Percentiles rank a stretch among this genome's conserved stretches.
Conservation (phyloP, 2,888 invertebrate genomes). For the Portevinia maculata region DNA sequence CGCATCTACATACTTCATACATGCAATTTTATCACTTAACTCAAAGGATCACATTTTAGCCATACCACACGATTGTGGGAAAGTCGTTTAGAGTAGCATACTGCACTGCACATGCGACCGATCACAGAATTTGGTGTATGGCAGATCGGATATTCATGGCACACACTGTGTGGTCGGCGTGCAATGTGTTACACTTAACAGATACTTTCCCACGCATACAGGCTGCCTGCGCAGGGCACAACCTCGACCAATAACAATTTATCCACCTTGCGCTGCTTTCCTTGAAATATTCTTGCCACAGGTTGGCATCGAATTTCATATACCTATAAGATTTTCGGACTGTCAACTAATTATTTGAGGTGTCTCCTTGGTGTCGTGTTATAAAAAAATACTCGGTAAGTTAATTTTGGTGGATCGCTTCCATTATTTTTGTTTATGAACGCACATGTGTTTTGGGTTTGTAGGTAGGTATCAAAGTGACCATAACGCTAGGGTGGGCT, state of each 20-base stretch:
- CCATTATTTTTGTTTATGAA: neutral
- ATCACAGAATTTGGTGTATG: slow-evolving; percentile 14
- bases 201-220: slow-evolving; percentile 66
- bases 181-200: slow-evolving; percentile 51
- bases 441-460: slow-evolving; percentile 51
- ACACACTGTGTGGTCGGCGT: slow-evolving; percentile 58
- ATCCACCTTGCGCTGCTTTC: slow-evolving; percentile 49
- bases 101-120: slow-evolving; percentile 62
- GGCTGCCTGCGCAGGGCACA: slow-evolving; percentile 26
- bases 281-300: slow-evolving; percentile 28
- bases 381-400: too few relatives aligned
- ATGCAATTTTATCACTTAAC: slow-evolving; percentile 25
- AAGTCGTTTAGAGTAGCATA: slow-evolving; percentile 53
- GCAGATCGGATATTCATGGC: slow-evolving; percentile 34
- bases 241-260: slow-evolving; percentile 63
- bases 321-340: slow-evolving; percentile 2
- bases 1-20: slow-evolving; percentile 9
- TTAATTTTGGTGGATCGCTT: neutral
- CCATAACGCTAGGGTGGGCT: slow-evolving; percentile 50
- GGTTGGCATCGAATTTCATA: slow-evolving; percentile 48
- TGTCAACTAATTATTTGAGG: too few relatives aligned
- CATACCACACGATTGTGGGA: slow-evolving; percentile 49
- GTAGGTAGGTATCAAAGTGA: slow-evolving; percentile 23
- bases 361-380: too few relatives aligned
- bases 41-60: slow-evolving; percentile 27